Base-by-base conservation (phyloP, 1,140 invertebrate species). In the Pararge aegeria region DNA sequence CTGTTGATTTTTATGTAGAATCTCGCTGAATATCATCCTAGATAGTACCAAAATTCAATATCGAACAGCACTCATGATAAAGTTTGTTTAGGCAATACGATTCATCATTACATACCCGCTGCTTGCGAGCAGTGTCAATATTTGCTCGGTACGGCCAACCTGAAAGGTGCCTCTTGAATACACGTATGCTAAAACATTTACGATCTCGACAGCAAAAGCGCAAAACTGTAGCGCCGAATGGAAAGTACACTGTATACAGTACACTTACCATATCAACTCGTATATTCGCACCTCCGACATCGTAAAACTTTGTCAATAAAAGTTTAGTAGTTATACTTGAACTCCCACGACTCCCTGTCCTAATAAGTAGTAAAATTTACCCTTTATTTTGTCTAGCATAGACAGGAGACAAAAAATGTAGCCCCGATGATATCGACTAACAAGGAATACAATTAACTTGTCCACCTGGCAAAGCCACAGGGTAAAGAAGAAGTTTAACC, bases 131-230 rank as follows among this genome's bases (percentile, higher is more conserved):
- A 59, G 34, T 46, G 70, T 74, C 70, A 80, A 75, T 80, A 75
- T 80, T 80, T 80, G 56, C 57, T 56, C 52, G 52, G 61, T 51
- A 49, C 63, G 71, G 64, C 56, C 70, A 73, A 80, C 75, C 75
- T 80, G 63, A 73, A 71, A 73, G 72, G 71, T 72, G 70, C 78
- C 78, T 75, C 55, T 52, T 46, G 15, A 46, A 46, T 20, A 46
- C 16, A 20, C 42, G 42, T 20, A 42, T 18, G 38, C 10, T 20
- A 46, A 46, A 46, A 46, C 19, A 18, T 46, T 46, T 46, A 46
- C 1, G 16, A 20, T 46, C 42, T 20, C 42, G 16, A 19, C 15
- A 16, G 42, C 42, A 46, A 46, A 46, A 46, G 42, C 42, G 42
- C 42, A 20, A 46, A 46, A 46, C 10, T 12, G 16, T 20, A 46